Percentiles rank a stretch among this genome's conserved stretches.
phyloP scores from a whole-genome alignment of 2,888 invertebrate species.

The Bursaphelenchus okinawaensis region DNA sequence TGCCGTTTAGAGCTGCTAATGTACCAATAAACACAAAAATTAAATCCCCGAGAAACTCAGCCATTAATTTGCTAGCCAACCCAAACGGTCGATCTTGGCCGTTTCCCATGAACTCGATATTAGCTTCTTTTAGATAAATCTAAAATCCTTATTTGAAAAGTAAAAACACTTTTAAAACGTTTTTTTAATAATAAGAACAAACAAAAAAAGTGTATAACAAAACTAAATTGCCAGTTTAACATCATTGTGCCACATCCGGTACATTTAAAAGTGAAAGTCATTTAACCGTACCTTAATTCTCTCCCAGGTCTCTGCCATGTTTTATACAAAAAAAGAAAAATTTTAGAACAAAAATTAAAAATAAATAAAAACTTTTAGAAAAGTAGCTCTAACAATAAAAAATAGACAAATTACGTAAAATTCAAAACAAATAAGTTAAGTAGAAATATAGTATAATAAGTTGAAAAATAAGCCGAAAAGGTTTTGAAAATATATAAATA shows the following conservation, averaged over 20 bases:
- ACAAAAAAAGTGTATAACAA: background rate
- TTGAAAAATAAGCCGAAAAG: too few species aligned
- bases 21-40: slow-evolving; percentile 50
- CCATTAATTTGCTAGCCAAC: slow-evolving; percentile 32
- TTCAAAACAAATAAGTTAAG: too few species aligned
- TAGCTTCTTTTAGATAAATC: slow-evolving; percentile 8
- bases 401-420: too few species aligned
- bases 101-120: slow-evolving; percentile 1
- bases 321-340: too few species aligned
- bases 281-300: background rate
- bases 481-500: too few species aligned
- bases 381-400: too few species aligned
- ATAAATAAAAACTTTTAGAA: too few species aligned
- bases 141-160: slow-evolving; percentile 8
- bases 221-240: background rate
- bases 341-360: too few species aligned
- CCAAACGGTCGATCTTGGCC: slow-evolving; percentile 19
- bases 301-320: background rate
- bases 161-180: background rate
- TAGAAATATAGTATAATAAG: too few species aligned
- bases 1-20: slow-evolving; percentile 18
- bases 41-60: slow-evolving; percentile 49
- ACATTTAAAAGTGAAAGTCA: background rate
- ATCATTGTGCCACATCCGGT: background rate
- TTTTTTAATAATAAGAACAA: background rate